Percentiles rank a stretch among this genome's conserved stretches.
These are phyloP conservation scores for Mycetomoellerius zeteki DNA, from an alignment of 1,140 invertebrate genomes.

Conservation along the genomic window DNA sequence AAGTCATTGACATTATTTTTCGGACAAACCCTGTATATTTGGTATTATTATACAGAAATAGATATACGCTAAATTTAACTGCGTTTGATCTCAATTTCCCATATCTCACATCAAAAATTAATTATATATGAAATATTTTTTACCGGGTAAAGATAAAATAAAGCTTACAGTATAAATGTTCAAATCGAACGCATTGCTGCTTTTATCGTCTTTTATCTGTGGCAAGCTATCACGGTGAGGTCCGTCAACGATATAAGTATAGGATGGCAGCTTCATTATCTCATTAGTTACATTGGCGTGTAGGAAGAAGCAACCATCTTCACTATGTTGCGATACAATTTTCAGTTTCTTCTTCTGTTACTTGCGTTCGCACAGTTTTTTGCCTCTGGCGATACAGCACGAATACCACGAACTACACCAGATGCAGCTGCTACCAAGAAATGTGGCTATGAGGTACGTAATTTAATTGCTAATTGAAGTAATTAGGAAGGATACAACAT, in stretches of 20 bases:
- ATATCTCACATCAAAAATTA: too few relatives aligned
- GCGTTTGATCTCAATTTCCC: too few relatives aligned
- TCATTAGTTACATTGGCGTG: constrained; percentile 62
- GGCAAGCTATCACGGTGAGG: constrained; percentile 22
- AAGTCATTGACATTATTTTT: too few relatives aligned
- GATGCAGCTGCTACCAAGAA: background rate
- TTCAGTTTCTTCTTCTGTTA: constrained; percentile 7
- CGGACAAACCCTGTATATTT: too few relatives aligned
- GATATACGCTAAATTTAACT: too few relatives aligned
- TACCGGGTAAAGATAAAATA: too few relatives aligned
- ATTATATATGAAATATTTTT: too few relatives aligned
- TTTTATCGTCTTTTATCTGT: constrained; percentile 21
- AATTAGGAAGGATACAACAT: background rate
- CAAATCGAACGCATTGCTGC: too few relatives aligned
- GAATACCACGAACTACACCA: constrained; percentile 35
- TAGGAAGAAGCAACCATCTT: background rate
- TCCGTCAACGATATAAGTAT: constrained; percentile 70
- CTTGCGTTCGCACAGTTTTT: constrained; percentile 36
- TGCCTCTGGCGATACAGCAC: constrained; percentile 36
- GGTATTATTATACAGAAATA: too few relatives aligned
- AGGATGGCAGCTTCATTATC: constrained; percentile 49
- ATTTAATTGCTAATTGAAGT: constrained; percentile 2
- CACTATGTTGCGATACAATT: constrained; percentile 42
- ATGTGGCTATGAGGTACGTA: constrained; percentile 77
- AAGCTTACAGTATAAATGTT: too few relatives aligned